Conservation (phyloP, 1,140 invertebrate species). For the Heterodera schachtii region DNA sequence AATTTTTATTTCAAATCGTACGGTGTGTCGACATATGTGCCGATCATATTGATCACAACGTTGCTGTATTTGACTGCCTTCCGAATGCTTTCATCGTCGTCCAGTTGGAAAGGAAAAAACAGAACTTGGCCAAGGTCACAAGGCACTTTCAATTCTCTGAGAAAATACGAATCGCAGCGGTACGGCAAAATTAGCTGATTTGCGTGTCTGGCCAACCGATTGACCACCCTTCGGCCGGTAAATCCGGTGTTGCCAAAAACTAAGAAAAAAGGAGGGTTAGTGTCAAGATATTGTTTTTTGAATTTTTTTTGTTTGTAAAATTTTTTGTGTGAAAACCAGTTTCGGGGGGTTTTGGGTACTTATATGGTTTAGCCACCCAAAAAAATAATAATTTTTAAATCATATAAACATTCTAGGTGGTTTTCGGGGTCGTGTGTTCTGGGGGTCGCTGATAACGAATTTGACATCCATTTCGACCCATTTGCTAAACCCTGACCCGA, state of each 20-base stretch:
- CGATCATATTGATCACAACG: conserved; percentile 93
- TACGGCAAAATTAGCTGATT: conserved; percentile 86
- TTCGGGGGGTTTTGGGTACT: no score
- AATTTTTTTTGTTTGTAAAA: background rate
- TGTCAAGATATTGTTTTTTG: no score
- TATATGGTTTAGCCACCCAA: no score
- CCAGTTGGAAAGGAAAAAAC: conserved; percentile 78
- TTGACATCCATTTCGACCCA: no score
- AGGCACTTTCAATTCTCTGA: conserved; percentile 77
- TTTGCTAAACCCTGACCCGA: no score
- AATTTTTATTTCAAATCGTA: conserved; percentile 54
- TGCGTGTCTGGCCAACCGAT: conserved; percentile 75
- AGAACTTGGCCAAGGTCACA: conserved; percentile 95
- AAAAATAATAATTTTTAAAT: no score
- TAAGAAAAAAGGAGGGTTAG: background rate
- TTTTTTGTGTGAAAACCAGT: no score
- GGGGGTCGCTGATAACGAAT: no score
- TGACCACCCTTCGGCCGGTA: conserved; percentile 81
- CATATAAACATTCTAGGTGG: no score
- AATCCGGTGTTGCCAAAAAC: conserved; percentile 89
- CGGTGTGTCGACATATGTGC: conserved; percentile 85
- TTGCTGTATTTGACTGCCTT: conserved; percentile 91
- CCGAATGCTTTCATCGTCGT: conserved; percentile 83
- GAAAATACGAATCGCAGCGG: conserved; percentile 80
- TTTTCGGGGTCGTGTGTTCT: no score